Percentiles rank a stretch among this genome's conserved stretches.
These are phyloP conservation scores for Chironomus tepperi DNA, from an alignment of 1,140 invertebrate genomes.

Conservation along the genomic window DNA sequence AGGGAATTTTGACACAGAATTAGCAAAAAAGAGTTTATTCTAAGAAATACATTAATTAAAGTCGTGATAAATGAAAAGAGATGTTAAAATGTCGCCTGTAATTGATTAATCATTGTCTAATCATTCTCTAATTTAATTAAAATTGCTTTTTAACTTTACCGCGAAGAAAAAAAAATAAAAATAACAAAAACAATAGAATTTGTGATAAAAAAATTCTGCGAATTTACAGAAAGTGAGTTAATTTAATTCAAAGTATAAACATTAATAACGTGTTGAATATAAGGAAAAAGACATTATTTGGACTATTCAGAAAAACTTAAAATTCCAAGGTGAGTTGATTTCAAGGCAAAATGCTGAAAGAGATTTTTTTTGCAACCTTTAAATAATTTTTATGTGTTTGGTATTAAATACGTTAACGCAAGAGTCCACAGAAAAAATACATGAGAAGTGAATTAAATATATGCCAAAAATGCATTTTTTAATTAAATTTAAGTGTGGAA, in stretches of 20 bases:
- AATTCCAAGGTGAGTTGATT: constrained; percentile 5
- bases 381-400: not conserved
- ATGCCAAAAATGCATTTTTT: too few relatives aligned
- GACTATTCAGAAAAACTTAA: not conserved
- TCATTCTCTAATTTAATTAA: too few relatives aligned
- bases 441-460: too few relatives aligned
- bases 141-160: not conserved
- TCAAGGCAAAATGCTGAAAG: not conserved
- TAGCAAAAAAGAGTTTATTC: too few relatives aligned
- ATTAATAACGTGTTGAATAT: not conserved
- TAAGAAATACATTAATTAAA: too few relatives aligned
- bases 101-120: too few relatives aligned
- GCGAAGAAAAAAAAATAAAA: not conserved
- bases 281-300: not conserved
- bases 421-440: too few relatives aligned
- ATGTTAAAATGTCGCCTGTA: too few relatives aligned
- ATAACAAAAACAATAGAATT: constrained; percentile 4
- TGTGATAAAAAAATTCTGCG: constrained; percentile 12
- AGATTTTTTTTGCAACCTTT: not conserved
- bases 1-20: too few relatives aligned
- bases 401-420: too few relatives aligned
- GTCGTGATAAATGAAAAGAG: too few relatives aligned
- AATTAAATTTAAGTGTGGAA: not conserved
- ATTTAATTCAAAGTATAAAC: not conserved
- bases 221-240: not conserved